Percentiles rank a stretch among this genome's conserved stretches.
Evolutionary conservation across 2,113 vertebrate species (phyloP).

Genomic region (Semnornis frantzii): DNA sequence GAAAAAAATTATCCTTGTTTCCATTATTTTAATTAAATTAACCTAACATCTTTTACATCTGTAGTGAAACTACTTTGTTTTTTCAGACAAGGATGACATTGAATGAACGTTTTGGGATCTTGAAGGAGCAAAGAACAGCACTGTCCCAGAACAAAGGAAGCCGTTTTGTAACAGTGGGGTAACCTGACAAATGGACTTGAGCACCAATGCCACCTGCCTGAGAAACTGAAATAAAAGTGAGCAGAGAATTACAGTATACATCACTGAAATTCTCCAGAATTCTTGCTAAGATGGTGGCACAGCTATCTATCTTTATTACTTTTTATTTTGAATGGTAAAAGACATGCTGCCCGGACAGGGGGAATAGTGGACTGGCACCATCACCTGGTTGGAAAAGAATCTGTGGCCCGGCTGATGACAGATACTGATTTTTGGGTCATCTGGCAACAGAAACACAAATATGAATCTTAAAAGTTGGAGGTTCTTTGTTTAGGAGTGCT

Average conservation of each 20-base stretch:
- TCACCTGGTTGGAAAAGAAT: conserved; percentile 48
- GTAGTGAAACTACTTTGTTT: neutral
- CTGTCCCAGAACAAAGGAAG: conserved; percentile 85
- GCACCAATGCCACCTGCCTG: conserved; percentile 9
- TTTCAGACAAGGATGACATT: conserved; percentile 91
- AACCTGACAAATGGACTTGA: conserved; percentile 35
- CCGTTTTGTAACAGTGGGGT: conserved; percentile 92
- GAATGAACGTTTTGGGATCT: conserved; percentile 93
- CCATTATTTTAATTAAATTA: neutral
- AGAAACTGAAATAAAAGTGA: conserved; percentile 38
- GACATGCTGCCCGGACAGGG: conserved; percentile 49
- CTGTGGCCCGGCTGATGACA: conserved; percentile 44
- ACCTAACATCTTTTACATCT: neutral
- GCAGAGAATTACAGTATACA: conserved; percentile 42
- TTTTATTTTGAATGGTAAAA: conserved; percentile 69
- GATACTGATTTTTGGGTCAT: conserved; percentile 47
- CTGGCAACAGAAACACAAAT: conserved; percentile 33
- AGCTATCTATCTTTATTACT: conserved; percentile 54
- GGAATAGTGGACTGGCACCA: conserved; percentile 29
- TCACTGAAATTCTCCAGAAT: conserved; percentile 69
- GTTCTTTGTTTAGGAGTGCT: conserved; percentile 49
- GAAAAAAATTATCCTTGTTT: neutral
- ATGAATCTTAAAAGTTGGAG: neutral
- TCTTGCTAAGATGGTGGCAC: conserved; percentile 67
- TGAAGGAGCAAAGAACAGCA: conserved; percentile 87